Evolutionary conservation across 1,140 invertebrate genomes (phyloP), one percentile per base, ranked within the genome.

Genomic region (Belonocnema kinseyi): DNA sequence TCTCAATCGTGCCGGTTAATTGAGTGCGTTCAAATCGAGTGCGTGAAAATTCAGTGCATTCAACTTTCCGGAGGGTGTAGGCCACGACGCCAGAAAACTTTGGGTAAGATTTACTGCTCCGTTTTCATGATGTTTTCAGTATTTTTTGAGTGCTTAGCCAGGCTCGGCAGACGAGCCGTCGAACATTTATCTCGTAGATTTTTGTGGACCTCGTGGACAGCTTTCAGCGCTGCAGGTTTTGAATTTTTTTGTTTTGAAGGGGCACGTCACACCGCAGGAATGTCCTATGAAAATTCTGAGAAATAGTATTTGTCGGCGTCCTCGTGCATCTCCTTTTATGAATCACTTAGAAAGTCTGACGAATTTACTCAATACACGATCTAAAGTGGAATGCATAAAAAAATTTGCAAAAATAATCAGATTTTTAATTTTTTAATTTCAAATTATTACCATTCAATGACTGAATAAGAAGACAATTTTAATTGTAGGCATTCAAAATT

Each of bases 21-120:
- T 80, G 26, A 78, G 73, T 74, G 73, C 74, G 46, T 54, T 71
- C 78, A 78, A 26, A 52, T 80, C 73, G 33, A 50, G 46, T 11
- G 61, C 17, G 33, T 66, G 56, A 16, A 16, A 58, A 50, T 75
- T 53, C 84, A 85, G 78, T 83, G 78, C 40, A 50, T 50, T 51
- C 33, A 71, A 52, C 56, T 61, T 75, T 40, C 54, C 16, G 13
- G 77, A 77, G 75, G 83, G 83, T 85, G 83, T 85, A 80, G 83
- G 82, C 83, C 77, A 83, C 80, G 72, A 82, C 83, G 81, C 83
- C 74, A 79, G 76, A 72, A 16, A 77, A 78, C 76, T 73, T 83
- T 85, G 84, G 84, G 84, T 85, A 82, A 85, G 83, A 50, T 79
- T 77, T 53, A 16, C 61, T 33, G 61, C 54, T n/a, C 52, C 73